phyloP scores from a whole-genome alignment of 2,797 vertebrate genomes.

The Mormyrus proboscirostris region DNA sequence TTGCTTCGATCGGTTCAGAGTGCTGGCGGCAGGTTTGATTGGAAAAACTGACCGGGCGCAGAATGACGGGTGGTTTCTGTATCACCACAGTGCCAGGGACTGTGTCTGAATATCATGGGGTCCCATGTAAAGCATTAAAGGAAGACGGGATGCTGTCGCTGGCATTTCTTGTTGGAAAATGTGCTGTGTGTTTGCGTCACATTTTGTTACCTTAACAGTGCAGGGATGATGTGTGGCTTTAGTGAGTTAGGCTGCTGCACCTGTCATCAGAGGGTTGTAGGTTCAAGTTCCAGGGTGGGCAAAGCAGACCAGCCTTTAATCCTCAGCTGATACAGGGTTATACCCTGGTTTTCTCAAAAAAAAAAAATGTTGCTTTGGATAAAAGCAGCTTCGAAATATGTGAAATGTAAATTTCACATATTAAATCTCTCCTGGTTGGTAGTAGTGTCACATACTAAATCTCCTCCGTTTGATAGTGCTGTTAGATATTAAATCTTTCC shows the following conservation, averaged over 20 bases:
- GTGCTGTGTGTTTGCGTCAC: not conserved
- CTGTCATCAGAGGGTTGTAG: not conserved
- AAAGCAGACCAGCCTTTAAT: not conserved
- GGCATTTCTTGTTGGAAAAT: not conserved
- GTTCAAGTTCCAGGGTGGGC: not conserved
- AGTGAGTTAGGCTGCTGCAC: not conserved
- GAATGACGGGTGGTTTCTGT: not conserved
- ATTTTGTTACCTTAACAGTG: not conserved
- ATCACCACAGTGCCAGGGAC: not conserved
- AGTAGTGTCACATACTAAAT: not conserved
- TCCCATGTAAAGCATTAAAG: not conserved
- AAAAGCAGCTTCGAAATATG: not conserved
- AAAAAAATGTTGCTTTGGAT: not conserved
- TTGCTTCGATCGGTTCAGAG: slow-evolving; percentile 75
- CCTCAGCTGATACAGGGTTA: not conserved
- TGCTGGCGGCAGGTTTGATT: slow-evolving; percentile 45
- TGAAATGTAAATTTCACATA: not conserved
- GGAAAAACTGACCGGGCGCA: not conserved
- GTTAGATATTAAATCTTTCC: not conserved
- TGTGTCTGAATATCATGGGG: not conserved
- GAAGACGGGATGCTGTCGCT: not conserved
- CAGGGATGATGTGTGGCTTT: not conserved
- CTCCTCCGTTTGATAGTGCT: slow-evolving; percentile 1
- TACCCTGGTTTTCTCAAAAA: not conserved
- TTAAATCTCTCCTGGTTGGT: not conserved